These are phyloP conservation scores for Heliconius charithonia DNA, from an alignment of 2,888 invertebrate genomes.

Conservation along the genomic window DNA sequence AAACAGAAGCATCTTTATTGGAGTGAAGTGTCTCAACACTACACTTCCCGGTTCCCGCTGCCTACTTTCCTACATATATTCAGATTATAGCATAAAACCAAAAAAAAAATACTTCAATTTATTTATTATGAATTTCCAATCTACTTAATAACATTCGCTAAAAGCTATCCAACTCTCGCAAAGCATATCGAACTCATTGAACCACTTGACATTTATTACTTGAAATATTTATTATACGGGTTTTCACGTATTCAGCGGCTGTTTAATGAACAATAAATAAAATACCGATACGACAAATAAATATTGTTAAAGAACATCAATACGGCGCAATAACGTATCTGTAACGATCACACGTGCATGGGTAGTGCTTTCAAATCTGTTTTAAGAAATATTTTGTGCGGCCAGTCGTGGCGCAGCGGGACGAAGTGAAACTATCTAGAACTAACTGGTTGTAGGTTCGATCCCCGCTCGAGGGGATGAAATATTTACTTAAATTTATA, in stretches of 20 bases:
- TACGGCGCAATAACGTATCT: not conserved
- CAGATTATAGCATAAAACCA: no score
- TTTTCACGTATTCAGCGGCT: constrained; percentile 1
- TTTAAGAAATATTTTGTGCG: not conserved
- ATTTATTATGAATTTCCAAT: constrained; percentile 14
- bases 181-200: constrained; percentile 13
- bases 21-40: no score
- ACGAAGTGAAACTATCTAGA: no score
- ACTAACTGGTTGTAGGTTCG: no score
- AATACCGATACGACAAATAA: not conserved
- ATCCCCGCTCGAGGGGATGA: no score
- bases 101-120: not conserved
- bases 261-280: constrained; percentile 12
- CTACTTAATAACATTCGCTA: constrained; percentile 15
- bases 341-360: not conserved
- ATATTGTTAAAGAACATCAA: not conserved
- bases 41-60: no score
- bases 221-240: constrained; percentile 9
- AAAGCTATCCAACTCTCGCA: constrained; percentile 21
- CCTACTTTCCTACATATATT: no score
- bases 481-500: no score
- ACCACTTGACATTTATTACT: constrained; percentile 28
- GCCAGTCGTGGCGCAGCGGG: no score
- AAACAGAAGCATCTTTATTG: no score
- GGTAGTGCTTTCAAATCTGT: not conserved